phyloP scores from a whole-genome alignment of 2,113 vertebrate genomes.

The Lamprologus sp. region DNA sequence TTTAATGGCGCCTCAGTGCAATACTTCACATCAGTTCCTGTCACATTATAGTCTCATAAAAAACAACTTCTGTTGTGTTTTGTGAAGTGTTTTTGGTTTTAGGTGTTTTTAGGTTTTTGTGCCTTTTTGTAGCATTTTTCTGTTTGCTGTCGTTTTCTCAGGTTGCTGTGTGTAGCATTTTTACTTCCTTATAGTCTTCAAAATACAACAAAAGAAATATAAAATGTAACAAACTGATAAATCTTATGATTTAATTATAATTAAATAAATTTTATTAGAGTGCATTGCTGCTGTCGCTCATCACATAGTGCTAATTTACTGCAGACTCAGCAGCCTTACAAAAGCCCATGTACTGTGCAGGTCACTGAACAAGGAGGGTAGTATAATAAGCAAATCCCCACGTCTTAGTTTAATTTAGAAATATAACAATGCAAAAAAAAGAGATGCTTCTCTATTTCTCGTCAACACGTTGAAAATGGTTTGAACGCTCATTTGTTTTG shows the following conservation, averaged over 20 bases:
- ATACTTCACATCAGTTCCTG: background rate
- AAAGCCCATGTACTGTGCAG: background rate
- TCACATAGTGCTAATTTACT: background rate
- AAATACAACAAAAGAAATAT: background rate
- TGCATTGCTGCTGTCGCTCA: background rate
- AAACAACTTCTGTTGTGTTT: background rate
- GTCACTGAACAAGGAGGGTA: background rate
- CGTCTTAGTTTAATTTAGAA: background rate
- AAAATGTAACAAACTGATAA: background rate
- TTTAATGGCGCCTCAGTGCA: background rate
- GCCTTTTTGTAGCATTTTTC: background rate
- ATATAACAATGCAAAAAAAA: background rate
- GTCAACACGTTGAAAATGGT: fast-evolving
- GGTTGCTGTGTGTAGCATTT: background rate
- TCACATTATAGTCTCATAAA: background rate
- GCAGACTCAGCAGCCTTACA: background rate
- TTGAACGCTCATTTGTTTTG: background rate
- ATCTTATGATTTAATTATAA: background rate
- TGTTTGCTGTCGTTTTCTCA: fast-evolving
- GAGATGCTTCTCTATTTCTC: fast-evolving
- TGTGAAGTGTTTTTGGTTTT: background rate
- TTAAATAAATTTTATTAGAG: background rate
- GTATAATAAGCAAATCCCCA: background rate
- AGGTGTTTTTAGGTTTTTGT: background rate
- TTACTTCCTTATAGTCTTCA: background rate